These are phyloP conservation scores for Notoglanidium macrostoma DNA, from an alignment of 2,797 vertebrate genomes.

Conservation along the genomic window DNA sequence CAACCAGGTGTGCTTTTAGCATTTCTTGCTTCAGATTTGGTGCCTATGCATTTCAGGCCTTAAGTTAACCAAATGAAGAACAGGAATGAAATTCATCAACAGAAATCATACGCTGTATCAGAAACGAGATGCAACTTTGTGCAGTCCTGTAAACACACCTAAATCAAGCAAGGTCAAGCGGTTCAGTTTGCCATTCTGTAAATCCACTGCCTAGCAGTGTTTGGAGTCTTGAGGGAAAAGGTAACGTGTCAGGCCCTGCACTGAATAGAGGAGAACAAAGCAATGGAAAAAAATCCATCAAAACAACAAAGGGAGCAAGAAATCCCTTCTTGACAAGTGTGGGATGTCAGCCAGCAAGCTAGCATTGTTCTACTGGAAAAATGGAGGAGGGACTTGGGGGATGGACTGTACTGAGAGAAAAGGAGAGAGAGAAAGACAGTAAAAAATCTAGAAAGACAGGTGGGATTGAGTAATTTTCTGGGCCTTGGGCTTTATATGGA, in stretches of 20 bases:
- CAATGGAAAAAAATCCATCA: constrained; percentile 56
- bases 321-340: constrained; percentile 55
- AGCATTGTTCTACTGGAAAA: constrained; percentile 51
- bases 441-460: not conserved
- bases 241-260: constrained; percentile 39
- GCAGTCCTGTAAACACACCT: not conserved
- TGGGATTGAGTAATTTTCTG: not conserved
- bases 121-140: not conserved
- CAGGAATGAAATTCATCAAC: constrained; percentile 12
- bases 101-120: not conserved
- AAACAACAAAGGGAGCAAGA: constrained; percentile 56
- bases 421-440: not conserved
- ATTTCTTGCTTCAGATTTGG: constrained; percentile 20
- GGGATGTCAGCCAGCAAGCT: constrained; percentile 57
- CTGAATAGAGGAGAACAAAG: constrained; percentile 49
- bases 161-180: not conserved
- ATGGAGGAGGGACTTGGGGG: constrained; percentile 23
- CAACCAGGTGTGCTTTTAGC: constrained; percentile 40
- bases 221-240: constrained; percentile 10
- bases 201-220: constrained; percentile 1
- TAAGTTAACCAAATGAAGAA: constrained; percentile 16
- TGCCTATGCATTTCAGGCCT: constrained; percentile 2
- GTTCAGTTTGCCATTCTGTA: constrained; percentile 7
- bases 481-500: not conserved
- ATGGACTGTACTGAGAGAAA: constrained; percentile 14